These are phyloP conservation scores for Anoplophora glabripennis DNA, from an alignment of 1,140 invertebrate species.

Conservation along the genomic window DNA sequence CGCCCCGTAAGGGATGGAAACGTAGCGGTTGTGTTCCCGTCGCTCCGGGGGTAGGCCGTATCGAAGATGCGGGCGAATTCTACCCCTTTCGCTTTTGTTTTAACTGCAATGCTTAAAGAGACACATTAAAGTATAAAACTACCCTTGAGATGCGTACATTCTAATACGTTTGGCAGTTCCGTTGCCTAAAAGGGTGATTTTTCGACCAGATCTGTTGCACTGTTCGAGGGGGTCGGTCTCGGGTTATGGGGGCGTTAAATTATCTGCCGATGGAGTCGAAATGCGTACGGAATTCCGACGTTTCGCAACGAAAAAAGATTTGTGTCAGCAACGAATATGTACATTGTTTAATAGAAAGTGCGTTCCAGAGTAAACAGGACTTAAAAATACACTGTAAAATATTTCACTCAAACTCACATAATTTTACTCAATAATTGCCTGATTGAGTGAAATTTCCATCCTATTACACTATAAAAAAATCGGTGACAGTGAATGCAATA, in stretches of 20 bases:
- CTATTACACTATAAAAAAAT: too few species aligned
- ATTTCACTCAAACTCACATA: too few species aligned
- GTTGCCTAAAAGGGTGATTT: constrained; percentile 29
- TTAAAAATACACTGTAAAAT: too few species aligned
- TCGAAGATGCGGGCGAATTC: constrained; percentile 31
- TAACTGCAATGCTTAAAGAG: constrained; percentile 34
- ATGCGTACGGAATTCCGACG: too few species aligned
- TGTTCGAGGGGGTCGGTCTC: constrained; percentile 25
- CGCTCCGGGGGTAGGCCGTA: not conserved
- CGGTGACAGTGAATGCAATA: too few species aligned
- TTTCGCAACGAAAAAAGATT: too few species aligned
- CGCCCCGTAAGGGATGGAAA: not conserved
- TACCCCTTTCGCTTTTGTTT: constrained; percentile 35
- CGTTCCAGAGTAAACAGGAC: too few species aligned
- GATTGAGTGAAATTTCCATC: too few species aligned
- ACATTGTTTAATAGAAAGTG: too few species aligned
- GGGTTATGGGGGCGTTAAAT: constrained; percentile 4
- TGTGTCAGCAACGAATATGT: too few species aligned
- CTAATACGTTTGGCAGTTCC: constrained; percentile 34
- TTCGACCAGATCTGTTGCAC: constrained; percentile 21
- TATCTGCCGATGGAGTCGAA: not conserved
- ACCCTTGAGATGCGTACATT: constrained; percentile 37
- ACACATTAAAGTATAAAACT: constrained; percentile 38
- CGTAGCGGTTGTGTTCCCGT: not conserved
- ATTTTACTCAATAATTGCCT: too few species aligned